Conservation (phyloP, 2,797 vertebrate genomes). For the Crocidura indochinensis region DNA sequence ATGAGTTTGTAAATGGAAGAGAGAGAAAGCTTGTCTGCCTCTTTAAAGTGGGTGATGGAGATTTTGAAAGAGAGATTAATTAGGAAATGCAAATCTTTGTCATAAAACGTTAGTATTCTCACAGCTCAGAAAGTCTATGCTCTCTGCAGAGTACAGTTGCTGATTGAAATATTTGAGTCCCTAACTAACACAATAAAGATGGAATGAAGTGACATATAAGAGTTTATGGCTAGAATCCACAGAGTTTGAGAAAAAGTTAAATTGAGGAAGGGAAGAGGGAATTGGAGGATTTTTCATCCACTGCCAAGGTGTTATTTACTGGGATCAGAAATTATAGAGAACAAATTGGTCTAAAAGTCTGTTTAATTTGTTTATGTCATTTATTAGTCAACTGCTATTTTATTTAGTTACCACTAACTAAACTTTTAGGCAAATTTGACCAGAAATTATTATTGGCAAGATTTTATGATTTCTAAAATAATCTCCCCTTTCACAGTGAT, state of each 20-base stretch:
- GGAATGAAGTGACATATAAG: not conserved
- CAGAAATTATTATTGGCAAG: constrained; percentile 13
- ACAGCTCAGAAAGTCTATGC: not conserved
- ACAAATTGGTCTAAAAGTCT: no score
- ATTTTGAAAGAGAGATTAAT: not conserved
- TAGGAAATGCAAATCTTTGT: not conserved
- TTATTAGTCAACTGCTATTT: not conserved
- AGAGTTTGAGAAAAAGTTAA: not conserved
- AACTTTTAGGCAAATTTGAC: constrained; percentile 18
- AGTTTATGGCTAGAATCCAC: not conserved
- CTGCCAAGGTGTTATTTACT: not conserved
- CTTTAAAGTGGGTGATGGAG: not conserved
- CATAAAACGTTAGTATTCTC: no score
- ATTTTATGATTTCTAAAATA: constrained; percentile 1
- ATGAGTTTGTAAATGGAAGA: not conserved
- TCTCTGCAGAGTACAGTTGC: not conserved
- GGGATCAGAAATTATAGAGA: not conserved
- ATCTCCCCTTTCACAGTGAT: not conserved
- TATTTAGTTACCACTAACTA: not conserved
- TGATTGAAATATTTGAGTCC: not conserved
- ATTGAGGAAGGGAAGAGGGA: not conserved
- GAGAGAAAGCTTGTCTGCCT: constrained; percentile 1
- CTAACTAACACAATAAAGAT: not conserved
- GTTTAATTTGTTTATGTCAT: no score
- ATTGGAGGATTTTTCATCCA: not conserved